Percentiles rank a stretch among this genome's conserved stretches.
These are phyloP conservation scores for Scaptomyza caliginosa DNA, from an alignment of 2,888 invertebrate species.

Conservation along the genomic window DNA sequence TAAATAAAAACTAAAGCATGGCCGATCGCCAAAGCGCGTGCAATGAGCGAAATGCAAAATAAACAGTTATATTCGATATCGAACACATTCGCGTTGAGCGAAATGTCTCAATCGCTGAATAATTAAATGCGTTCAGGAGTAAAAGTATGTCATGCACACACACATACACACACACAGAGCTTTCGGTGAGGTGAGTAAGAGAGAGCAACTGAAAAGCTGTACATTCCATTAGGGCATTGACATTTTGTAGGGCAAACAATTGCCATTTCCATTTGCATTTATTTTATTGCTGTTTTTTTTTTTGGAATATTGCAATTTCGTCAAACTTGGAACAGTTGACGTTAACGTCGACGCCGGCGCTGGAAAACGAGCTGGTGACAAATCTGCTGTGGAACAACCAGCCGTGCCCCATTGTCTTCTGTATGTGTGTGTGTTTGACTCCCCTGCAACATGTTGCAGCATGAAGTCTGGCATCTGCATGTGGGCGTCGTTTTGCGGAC, in stretches of 20 bases:
- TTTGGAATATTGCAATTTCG: conserved; percentile 72
- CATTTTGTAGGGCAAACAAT: conserved; percentile 69
- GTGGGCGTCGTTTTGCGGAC: conserved; percentile 72
- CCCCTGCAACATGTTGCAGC: conserved; percentile 33
- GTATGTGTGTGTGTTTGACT: conserved; percentile 4
- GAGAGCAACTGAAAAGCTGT: conserved; percentile 43
- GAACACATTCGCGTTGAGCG: conserved; percentile 17
- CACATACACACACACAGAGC: conserved; percentile 26
- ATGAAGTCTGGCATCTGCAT: conserved; percentile 63
- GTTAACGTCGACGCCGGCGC: conserved; percentile 26
- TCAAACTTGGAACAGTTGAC: conserved; percentile 65
- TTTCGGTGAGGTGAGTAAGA: conserved; percentile 21
- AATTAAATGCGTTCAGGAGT: conserved; percentile 76
- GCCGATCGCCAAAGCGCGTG: conserved; percentile 55
- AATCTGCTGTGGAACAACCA: conserved; percentile 48
- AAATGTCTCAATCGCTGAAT: conserved; percentile 70
- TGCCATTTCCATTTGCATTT: conserved; percentile 40
- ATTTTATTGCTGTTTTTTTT: conserved; percentile 13
- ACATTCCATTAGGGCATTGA: conserved; percentile 72
- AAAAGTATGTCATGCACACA: conserved; percentile 67
- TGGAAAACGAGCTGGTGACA: conserved; percentile 72
- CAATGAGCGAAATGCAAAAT: conserved; percentile 76
- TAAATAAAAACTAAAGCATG: conserved; percentile 49
- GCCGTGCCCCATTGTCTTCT: conserved; percentile 70
- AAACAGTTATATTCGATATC: conserved; percentile 70